Conservation (phyloP, 2,113 vertebrate species). For the Gobiocypris rarus region DNA sequence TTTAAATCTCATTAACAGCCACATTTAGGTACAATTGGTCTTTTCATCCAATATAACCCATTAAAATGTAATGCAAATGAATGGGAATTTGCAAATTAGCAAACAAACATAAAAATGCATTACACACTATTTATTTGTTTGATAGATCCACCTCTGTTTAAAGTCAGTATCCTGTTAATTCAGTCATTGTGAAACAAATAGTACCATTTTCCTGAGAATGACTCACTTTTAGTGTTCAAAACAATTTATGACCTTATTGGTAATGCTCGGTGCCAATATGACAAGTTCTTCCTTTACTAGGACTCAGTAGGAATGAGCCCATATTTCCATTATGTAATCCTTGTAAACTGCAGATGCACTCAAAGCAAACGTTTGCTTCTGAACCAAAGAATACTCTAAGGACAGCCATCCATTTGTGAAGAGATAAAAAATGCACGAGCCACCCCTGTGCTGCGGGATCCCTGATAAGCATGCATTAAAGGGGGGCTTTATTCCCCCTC, state of each 20-base stretch:
- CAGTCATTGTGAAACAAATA: not conserved
- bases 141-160: no score
- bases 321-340: slow-evolving; percentile 10
- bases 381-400: not conserved
- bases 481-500: slow-evolving; percentile 2
- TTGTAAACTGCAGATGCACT: not conserved
- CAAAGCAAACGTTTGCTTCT: not conserved
- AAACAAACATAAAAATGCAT: not conserved
- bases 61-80: not conserved
- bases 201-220: not conserved
- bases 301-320: not conserved
- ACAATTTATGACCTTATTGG: not conserved
- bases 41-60: not conserved
- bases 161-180: not conserved
- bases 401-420: slow-evolving; percentile 2
- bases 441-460: not conserved
- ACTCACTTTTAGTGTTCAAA: not conserved
- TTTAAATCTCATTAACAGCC: not conserved
- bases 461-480: slow-evolving; percentile 30
- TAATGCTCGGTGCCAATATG: not conserved
- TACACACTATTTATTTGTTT: no score
- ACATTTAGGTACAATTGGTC: not conserved
- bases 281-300: not conserved
- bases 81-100: not conserved
- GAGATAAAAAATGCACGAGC: not conserved